These are phyloP conservation scores for Reticulitermes speratus DNA, from an alignment of 1,140 invertebrate genomes.

Conservation along the genomic window DNA sequence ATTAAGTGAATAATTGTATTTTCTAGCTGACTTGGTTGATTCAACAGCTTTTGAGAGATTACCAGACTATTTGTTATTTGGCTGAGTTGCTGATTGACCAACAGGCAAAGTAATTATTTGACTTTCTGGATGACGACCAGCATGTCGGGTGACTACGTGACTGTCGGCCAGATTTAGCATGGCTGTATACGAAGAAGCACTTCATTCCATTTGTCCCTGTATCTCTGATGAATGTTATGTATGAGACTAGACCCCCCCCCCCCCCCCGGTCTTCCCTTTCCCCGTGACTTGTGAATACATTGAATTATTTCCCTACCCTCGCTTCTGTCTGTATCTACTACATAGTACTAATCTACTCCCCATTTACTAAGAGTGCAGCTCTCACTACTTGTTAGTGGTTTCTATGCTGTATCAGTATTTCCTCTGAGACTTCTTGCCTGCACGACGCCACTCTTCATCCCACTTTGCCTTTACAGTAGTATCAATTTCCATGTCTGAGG, in stretches of 20 bases:
- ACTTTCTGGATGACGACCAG: too few relatives aligned
- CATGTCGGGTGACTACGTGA: not conserved
- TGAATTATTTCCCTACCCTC: slow-evolving; percentile 3
- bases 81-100: too few relatives aligned
- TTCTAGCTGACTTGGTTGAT: not conserved
- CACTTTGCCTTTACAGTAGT: not conserved
- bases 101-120: too few relatives aligned
- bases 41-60: not conserved
- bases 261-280: too few relatives aligned
- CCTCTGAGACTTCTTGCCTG: not conserved
- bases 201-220: not conserved
- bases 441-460: not conserved
- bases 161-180: not conserved
- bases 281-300: not conserved
- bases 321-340: not conserved
- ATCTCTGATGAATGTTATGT: not conserved
- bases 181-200: not conserved
- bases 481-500: not conserved
- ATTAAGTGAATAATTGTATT: too few relatives aligned
- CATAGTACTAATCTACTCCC: not conserved
- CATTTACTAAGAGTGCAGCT: not conserved
- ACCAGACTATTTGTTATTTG: too few relatives aligned
- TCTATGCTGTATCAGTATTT: not conserved
- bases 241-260: not conserved
- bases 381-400: slow-evolving; percentile 2